Evolutionary conservation across 1,140 invertebrate genomes (phyloP), one percentile per base, ranked within the genome.

Genomic region (Archivesica marissinica): DNA sequence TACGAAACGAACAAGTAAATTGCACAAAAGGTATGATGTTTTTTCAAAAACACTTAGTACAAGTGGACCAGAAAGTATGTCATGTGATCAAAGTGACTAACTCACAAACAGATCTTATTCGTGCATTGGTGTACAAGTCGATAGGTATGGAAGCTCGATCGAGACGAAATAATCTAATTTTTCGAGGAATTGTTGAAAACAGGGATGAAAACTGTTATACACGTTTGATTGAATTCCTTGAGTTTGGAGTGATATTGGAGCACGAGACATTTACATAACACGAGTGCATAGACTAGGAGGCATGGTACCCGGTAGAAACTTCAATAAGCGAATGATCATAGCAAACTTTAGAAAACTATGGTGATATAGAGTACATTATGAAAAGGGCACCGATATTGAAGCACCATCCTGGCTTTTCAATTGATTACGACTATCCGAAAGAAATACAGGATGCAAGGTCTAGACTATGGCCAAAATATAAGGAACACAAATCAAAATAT

Each of bases 401-500:
- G n/a, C n/a, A n/a, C n/a, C n/a, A n/a, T n/a, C n/a, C n/a, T n/a
- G n/a, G n/a, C n/a, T n/a, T 77, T 56, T 77, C 74, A 25, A 77
- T 77, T 35, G 74, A 77, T 23, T 4, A 20, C 6, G 74, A 77
- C 35, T 77, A 38, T 11, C 50, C 74, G 9, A 17, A 38, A 15
- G 74, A 77, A 47, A 76, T 76, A 33, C 72, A 76, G 33, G 28
- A 76, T 30, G 72, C 44, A 2, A n/a, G 47, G 9, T 4, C 72
- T 41, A 44, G 33, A n/a, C 41, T 76, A 9, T 76, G 72, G 44
- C 72, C 72, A 9, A 50, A 76, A 20, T 38, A 44, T 50, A 76
- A 76, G 54, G 72, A 76, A 6, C 20, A 44, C 20, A 76, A 54
- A 54, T 11, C 44, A 25, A 39, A 76, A 7, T 35, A 76, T 76